phyloP scores from a whole-genome alignment of 2,888 invertebrate species.

The Lobophora halterata region DNA sequence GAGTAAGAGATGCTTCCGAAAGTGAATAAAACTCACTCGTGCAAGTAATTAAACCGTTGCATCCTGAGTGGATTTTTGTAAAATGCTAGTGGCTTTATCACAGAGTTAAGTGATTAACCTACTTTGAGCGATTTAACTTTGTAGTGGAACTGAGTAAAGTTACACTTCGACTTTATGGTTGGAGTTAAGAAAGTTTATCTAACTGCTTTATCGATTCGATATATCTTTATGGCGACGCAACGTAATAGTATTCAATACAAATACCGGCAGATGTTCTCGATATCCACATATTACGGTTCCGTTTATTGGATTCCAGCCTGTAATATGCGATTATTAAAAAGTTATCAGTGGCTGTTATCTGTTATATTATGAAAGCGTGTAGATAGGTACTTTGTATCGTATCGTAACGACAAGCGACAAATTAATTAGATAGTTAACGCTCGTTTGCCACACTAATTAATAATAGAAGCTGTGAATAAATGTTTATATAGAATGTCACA shows the following conservation, averaged over 20 bases:
- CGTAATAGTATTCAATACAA: too few relatives aligned
- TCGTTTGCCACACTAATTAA: constrained; percentile 54
- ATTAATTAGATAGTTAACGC: constrained; percentile 57
- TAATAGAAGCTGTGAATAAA: constrained; percentile 46
- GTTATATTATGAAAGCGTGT: constrained; percentile 51
- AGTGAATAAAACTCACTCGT: constrained; percentile 1
- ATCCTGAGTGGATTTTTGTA: constrained; percentile 1
- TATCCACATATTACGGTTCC: too few relatives aligned
- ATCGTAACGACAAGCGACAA: constrained; percentile 49
- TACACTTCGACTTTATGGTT: not conserved
- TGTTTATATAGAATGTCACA: constrained; percentile 37
- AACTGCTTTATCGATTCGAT: too few relatives aligned
- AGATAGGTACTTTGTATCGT: constrained; percentile 33
- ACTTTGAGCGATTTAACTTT: constrained; percentile 7
- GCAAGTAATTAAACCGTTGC: not conserved
- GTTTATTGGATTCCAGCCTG: too few relatives aligned
- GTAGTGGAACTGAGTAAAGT: not conserved
- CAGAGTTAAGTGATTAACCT: constrained; percentile 16
- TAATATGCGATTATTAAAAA: constrained; percentile 5
- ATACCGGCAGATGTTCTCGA: too few relatives aligned
- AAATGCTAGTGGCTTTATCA: constrained; percentile 10
- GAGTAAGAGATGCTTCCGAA: not conserved
- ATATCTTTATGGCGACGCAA: too few relatives aligned
- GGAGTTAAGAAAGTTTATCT: not conserved
- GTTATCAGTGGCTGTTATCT: constrained; percentile 22